A percentile compares a stretch with the other conserved stretches of the same genome.
Conservation (phyloP, 2,113 vertebrate species). For the Sander vitreus region DNA sequence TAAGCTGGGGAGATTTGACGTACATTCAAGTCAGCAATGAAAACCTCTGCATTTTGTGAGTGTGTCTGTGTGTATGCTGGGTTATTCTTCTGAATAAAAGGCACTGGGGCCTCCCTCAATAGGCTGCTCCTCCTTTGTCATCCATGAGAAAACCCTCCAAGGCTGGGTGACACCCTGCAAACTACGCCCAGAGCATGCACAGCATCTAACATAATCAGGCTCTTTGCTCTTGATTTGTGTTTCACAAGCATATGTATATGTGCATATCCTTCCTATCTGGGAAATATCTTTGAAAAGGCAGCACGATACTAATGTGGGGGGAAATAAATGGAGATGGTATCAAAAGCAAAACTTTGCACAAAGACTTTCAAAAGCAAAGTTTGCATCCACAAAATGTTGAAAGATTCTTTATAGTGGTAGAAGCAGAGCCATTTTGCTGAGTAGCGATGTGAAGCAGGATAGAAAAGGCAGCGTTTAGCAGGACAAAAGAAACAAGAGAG, state of each 20-base stretch:
- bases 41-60: slow-evolving; percentile 33
- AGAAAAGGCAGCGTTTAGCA: slow-evolving; percentile 43
- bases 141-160: slow-evolving; percentile 64
- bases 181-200: slow-evolving; percentile 27
- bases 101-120: slow-evolving; percentile 65
- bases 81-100: slow-evolving; percentile 65
- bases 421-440: slow-evolving; percentile 44
- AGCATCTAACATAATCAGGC: slow-evolving; percentile 33
- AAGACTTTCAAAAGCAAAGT: slow-evolving; percentile 21
- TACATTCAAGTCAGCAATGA: slow-evolving; percentile 10
- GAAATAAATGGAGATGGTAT: slow-evolving; percentile 37
- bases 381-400: slow-evolving; percentile 32
- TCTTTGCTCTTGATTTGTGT: slow-evolving; percentile 18
- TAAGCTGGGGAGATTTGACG: background rate
- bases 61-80: slow-evolving; percentile 15
- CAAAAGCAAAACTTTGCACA: slow-evolving; percentile 45
- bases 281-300: slow-evolving; percentile 40
- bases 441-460: slow-evolving; percentile 42
- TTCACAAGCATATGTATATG: background rate
- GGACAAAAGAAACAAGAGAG: slow-evolving; percentile 43
- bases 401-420: slow-evolving; percentile 64
- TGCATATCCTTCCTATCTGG: slow-evolving; percentile 1
- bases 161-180: slow-evolving; percentile 34
- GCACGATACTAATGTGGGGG: slow-evolving; percentile 16
- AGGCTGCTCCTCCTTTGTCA: slow-evolving; percentile 68